phyloP scores from a whole-genome alignment of 2,888 invertebrate species.

The Mythimna lalbum region DNA sequence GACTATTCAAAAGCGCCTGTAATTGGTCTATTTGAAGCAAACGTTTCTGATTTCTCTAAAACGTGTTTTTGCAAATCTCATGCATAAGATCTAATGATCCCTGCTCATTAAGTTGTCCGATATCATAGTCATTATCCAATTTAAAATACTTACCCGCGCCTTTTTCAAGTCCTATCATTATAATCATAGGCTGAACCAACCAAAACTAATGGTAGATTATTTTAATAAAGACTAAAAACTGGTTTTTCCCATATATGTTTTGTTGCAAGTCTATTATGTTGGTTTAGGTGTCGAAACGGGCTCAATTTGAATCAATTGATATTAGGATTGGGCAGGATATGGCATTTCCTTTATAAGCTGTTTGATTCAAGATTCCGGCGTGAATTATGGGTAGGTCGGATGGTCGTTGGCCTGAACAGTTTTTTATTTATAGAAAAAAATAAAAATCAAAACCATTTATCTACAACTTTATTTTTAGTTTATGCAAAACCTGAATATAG shows the following conservation, averaged over 20 bases:
- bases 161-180: constrained; percentile 6
- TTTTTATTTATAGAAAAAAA: background rate
- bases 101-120: background rate
- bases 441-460: no score
- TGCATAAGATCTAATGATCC: background rate
- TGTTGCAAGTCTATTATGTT: constrained; percentile 3
- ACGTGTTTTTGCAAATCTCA: no score
- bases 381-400: constrained; percentile 9
- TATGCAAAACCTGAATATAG: no score
- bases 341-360: constrained; percentile 33
- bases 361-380: constrained; percentile 32
- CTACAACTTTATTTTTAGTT: no score
- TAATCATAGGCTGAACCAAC: background rate
- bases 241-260: constrained; percentile 6
- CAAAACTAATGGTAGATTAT: background rate
- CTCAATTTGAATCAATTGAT: constrained; percentile 68
- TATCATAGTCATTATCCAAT: constrained; percentile 20
- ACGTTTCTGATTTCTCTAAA: no score
- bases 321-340: constrained; percentile 52
- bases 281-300: constrained; percentile 41
- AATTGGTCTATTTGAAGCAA: no score
- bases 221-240: constrained; percentile 5
- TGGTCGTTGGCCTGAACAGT: background rate
- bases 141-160: constrained; percentile 25
- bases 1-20: no score